Percentiles rank a stretch among this genome's conserved stretches.
Evolutionary conservation across 2,797 vertebrate species (phyloP).

Genomic region (Scyliorhinus canicula): DNA sequence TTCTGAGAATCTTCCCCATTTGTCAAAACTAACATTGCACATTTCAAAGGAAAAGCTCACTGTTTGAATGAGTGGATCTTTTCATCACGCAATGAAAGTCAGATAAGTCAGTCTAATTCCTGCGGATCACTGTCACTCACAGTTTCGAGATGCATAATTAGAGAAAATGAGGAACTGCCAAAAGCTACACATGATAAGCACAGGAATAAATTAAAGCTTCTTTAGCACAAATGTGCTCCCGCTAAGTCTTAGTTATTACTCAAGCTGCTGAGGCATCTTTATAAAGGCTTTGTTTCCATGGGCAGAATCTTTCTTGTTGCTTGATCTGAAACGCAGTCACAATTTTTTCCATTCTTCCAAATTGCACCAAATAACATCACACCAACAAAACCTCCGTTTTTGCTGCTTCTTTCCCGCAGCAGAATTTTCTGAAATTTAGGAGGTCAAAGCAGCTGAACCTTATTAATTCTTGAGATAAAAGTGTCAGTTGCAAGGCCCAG

Average conservation of each 20-base stretch:
- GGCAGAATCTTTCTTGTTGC: not conserved
- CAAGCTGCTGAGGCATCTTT: constrained; percentile 19
- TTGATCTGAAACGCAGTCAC: not conserved
- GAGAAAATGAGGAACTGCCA: not conserved
- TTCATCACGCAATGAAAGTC: not conserved
- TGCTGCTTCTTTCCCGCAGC: not conserved
- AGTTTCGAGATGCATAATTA: not conserved
- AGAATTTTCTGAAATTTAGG: not conserved
- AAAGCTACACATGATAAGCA: constrained; percentile 27
- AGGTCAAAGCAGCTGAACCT: not conserved
- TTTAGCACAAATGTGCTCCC: not conserved
- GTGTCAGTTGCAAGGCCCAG: too few species aligned
- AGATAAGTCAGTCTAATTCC: constrained; percentile 20
- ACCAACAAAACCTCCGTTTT: not conserved
- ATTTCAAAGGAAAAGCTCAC: constrained; percentile 24
- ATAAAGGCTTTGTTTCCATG: not conserved
- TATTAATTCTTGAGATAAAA: not conserved
- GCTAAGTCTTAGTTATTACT: not conserved
- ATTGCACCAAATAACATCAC: not conserved
- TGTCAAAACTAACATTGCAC: constrained; percentile 1
- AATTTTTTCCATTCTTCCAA: not conserved
- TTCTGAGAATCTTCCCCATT: constrained; percentile 1
- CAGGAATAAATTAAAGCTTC: constrained; percentile 35
- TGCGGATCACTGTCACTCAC: not conserved
- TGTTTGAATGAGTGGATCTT: constrained; percentile 1